Conservation (phyloP, 2,113 vertebrate species). For the Lagopus leucura region DNA sequence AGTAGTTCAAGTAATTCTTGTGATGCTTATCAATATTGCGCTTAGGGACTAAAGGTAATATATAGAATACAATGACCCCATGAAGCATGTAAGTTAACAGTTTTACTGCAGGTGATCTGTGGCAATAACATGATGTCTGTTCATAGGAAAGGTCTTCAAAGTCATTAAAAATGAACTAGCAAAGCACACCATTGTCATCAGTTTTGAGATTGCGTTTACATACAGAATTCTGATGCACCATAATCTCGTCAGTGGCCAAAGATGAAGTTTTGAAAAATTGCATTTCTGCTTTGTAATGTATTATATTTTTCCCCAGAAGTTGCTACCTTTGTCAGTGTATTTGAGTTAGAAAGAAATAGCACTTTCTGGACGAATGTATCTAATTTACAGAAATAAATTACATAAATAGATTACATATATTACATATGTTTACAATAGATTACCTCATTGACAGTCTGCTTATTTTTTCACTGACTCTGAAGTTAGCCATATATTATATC, state of each 20-base stretch:
- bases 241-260: background rate
- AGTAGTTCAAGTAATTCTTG: background rate
- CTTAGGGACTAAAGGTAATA: background rate
- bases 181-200: background rate
- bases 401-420: background rate
- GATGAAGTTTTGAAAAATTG: background rate
- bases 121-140: background rate
- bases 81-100: background rate
- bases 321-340: background rate
- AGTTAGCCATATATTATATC: background rate
- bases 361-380: background rate
- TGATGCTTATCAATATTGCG: background rate
- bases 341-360: background rate
- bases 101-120: background rate
- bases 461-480: background rate
- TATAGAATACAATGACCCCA: background rate
- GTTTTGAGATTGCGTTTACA: background rate
- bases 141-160: background rate
- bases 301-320: background rate
- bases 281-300: background rate
- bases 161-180: background rate
- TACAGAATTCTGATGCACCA: background rate
- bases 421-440: background rate
- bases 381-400: background rate
- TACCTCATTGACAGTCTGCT: background rate